These are phyloP conservation scores for Antechinus flavipes DNA, from an alignment of 2,113 vertebrate species.

Conservation along the genomic window DNA sequence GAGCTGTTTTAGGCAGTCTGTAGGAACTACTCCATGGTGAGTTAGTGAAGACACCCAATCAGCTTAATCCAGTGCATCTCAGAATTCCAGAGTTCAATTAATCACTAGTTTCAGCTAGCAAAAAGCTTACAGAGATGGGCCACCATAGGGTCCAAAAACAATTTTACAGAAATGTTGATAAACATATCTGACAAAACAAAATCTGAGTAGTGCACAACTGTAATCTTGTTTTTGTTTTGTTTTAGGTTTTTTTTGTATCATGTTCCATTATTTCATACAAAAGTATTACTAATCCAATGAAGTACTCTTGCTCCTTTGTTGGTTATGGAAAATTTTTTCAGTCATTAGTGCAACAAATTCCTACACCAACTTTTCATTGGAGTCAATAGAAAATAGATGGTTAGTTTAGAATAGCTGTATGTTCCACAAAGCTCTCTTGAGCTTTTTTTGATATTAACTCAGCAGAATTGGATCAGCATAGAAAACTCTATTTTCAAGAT, in stretches of 20 bases:
- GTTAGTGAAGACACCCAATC: background rate
- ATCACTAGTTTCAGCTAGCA: background rate
- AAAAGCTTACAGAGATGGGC: background rate
- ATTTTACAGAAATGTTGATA: background rate
- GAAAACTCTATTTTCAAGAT: slow-evolving; percentile 14
- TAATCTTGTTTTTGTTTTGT: background rate
- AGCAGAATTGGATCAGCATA: background rate
- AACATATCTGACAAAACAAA: background rate
- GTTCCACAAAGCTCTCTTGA: background rate
- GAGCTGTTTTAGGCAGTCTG: background rate
- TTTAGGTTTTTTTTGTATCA: background rate
- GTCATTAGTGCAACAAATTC: background rate
- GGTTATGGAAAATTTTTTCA: background rate
- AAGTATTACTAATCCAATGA: slow-evolving; percentile 10
- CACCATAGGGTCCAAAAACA: background rate
- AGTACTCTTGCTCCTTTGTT: background rate
- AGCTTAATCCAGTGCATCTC: background rate
- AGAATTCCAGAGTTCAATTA: background rate
- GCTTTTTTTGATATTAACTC: background rate
- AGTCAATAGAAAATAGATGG: slow-evolving; percentile 8
- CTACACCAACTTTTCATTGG: background rate
- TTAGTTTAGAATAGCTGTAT: background rate
- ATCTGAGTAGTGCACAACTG: slow-evolving; percentile 9
- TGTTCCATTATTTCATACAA: background rate
- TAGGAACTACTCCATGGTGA: background rate